Evolutionary conservation across 2,888 invertebrate genomes (phyloP), one percentile per base, ranked within the genome.

Genomic region (Limulus polyphemus): DNA sequence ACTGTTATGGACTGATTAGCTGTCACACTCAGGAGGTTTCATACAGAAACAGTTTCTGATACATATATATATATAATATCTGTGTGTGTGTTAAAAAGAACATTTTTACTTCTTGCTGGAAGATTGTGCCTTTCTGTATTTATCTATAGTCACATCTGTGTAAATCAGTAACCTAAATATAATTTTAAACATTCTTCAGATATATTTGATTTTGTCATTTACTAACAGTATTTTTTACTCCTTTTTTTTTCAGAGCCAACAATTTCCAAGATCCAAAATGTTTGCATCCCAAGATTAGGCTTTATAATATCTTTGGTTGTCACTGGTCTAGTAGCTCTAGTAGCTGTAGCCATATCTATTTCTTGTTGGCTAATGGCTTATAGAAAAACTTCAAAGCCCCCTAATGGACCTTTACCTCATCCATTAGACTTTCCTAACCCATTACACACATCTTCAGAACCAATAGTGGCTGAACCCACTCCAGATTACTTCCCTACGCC

Each of bases 341-440:
- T 93, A 64, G 92, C 93, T 62, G 92, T 94, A 62, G 93, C 93
- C 47, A 89, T 93, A 58, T 92, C 92, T 62, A 92, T 93, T 63
- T 92, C 91, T 67, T 93, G 93, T 78, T 94, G 93, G 93, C 82
- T 93, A 69, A 89, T 93, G 84, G 93, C 93, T 71, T 92, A 92
- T 80, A 80, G 92, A 70, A 83, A 91, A 71, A 83, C 88, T 74
- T 88, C 91, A 59, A 90, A 90, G 73, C 83, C 88, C 59, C 84
- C 88, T 68, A 32, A 32, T 32, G 92, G 92, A 52, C 93, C 93
- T 56, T 81, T 93, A 72, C 92, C 93, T 69, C 93, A 93, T 81
- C 93, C 93, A 70, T 89, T 92, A 68, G 92, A 93, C 79, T 92
- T 93, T 80, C 93, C 93, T 64, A 93, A 93, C 78, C 92, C 93